phyloP scores from a whole-genome alignment of 2,888 invertebrate genomes.

The Sussaba pulchella region DNA sequence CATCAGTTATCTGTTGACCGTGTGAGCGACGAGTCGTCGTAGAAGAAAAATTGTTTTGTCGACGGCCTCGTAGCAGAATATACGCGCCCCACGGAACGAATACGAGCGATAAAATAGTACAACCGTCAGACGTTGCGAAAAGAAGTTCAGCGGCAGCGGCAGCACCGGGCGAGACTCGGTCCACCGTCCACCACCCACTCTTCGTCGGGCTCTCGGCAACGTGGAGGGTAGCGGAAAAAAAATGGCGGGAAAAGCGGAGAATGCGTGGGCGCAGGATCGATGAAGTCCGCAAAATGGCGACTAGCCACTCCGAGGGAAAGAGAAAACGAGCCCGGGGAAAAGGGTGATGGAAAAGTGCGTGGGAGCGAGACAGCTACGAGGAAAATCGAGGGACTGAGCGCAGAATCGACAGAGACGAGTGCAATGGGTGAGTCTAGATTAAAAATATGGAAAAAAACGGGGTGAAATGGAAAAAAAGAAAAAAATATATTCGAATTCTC shows the following conservation, averaged over 20 bases:
- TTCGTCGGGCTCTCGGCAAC: constrained; percentile 29
- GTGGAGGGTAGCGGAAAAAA: constrained; percentile 68
- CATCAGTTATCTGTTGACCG: constrained; percentile 68
- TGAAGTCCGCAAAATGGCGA: constrained; percentile 82
- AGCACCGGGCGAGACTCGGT: constrained; percentile 54
- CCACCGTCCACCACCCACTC: constrained; percentile 25
- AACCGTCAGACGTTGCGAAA: constrained; percentile 9
- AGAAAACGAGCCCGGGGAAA: constrained; percentile 44
- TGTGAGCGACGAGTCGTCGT: constrained; percentile 67
- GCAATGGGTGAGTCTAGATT: constrained; percentile 46
- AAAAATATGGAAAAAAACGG: constrained; percentile 53
- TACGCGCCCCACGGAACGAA: constrained; percentile 8
- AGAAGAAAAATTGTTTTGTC: background rate
- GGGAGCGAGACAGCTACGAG: constrained; percentile 34
- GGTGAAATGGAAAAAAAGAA: constrained; percentile 57
- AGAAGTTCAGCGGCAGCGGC: constrained; percentile 36
- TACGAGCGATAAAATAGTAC: constrained; percentile 33
- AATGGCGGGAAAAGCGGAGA: constrained; percentile 80
- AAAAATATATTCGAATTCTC: constrained; percentile 75
- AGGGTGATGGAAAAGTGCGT: constrained; percentile 60
- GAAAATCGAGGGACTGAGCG: constrained; percentile 41
- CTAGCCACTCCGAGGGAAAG: constrained; percentile 56
- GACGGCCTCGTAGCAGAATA: constrained; percentile 1
- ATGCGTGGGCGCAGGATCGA: constrained; percentile 81
- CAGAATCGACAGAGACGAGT: constrained; percentile 57